Conservation (phyloP, 2,113 vertebrate genomes). For the Prolemur simus region DNA sequence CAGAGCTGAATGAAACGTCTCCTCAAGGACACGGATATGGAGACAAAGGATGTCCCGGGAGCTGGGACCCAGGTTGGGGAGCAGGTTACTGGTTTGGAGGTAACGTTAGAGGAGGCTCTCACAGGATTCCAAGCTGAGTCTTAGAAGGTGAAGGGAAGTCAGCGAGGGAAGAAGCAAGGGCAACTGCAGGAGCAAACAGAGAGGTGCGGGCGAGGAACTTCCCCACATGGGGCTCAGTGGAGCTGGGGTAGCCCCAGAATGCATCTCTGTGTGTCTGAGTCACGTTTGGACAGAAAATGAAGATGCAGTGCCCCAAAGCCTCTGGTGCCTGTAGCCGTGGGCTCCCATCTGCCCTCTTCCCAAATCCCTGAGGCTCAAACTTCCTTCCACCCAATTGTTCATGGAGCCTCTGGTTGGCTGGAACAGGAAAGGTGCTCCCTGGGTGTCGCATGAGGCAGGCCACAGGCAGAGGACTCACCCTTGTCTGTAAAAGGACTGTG, state of each 20-base stretch:
- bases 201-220: background rate
- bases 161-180: background rate
- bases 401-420: fast-evolving
- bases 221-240: fast-evolving
- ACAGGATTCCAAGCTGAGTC: background rate
- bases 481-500: background rate
- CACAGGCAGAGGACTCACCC: too few species aligned
- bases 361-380: background rate
- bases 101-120: background rate
- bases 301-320: background rate
- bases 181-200: background rate
- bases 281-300: background rate
- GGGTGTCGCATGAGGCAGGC: background rate
- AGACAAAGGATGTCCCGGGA: background rate
- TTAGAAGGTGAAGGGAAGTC: background rate
- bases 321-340: background rate
- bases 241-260: background rate
- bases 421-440: background rate
- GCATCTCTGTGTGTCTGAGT: background rate
- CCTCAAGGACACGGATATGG: too few species aligned
- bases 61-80: background rate
- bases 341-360: background rate
- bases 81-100: background rate
- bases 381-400: background rate
- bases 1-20: background rate